Evolutionary conservation across 2,113 vertebrate species (phyloP).

Genomic region (Scolopax mira): DNA sequence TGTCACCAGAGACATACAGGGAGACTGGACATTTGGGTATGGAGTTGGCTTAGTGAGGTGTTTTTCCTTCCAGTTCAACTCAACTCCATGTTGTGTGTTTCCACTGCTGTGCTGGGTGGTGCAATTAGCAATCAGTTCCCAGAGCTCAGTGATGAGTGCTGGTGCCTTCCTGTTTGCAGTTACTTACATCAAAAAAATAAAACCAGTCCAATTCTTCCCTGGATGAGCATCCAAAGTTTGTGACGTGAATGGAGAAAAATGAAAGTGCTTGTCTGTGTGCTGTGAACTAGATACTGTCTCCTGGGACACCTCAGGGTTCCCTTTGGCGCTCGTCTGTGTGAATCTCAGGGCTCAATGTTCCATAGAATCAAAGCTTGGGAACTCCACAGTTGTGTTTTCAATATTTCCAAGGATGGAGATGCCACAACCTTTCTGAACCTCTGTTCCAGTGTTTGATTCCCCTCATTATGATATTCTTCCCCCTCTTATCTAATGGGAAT

Average conservation of each 20-base stretch:
- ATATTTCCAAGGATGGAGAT: background rate
- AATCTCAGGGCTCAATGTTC: background rate
- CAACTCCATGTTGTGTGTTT: background rate
- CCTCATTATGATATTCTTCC: fast-evolving
- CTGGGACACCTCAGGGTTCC: background rate
- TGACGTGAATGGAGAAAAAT: background rate
- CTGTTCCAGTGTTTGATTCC: background rate
- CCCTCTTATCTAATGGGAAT: background rate
- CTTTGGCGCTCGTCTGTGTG: background rate
- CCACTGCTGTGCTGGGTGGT: background rate
- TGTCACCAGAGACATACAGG: background rate
- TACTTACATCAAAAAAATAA: background rate
- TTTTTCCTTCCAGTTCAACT: background rate
- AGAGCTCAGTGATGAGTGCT: background rate
- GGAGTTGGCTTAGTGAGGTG: background rate
- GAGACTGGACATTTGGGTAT: background rate
- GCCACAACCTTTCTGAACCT: background rate
- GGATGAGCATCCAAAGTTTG: background rate
- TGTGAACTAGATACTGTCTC: background rate
- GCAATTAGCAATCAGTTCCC: background rate
- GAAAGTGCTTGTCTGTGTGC: background rate
- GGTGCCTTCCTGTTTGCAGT: background rate
- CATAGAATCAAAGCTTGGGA: background rate
- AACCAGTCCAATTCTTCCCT: background rate
- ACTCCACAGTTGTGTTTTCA: background rate